Base-by-base conservation (phyloP, 2,888 invertebrate genomes). In the Cephus runcator region DNA sequence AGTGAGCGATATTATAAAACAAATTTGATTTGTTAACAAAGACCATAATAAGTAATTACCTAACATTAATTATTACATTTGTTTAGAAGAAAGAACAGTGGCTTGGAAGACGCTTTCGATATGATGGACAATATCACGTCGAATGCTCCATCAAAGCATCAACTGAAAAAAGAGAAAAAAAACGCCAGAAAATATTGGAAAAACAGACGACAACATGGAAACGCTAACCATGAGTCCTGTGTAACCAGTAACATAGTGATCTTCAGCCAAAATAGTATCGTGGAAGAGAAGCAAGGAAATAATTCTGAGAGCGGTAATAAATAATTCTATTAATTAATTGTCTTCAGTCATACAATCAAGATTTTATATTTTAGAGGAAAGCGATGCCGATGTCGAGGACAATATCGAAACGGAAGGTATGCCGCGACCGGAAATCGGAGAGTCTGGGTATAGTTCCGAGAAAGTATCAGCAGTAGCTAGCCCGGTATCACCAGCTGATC, bases 371-470 rank as follows among this genome's bases (percentile, higher is more conserved):
- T 93, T 94, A n/a, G 95, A 94, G 82, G 95, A 95, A 87, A 96
- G 96, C 1, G 96, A 96, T 88, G 96, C 96, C 0, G 97, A 97
- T 87, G 93, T 96, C 0, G 97, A 97, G 90, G 96, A 96, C 87
- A 96, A 96, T 87, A 91, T 95, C 1, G 94, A 95, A 82, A 95
- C 85, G 3, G 89, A 89, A 78, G 82, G 82, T 34, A 73, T 69
- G 91, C 93, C 85, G 90, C 92, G 23, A 90, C 93, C 74, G 90
- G 93, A 81, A 92, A 92, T 92, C 85, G 93, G 93, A 87, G 95
- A 95, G 87, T 95, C 95, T 0, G 95, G 95, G 0, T 95, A 95
- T 87, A 95, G 95, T 90, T 95, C 94, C 9, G 93, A 93, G 82
- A 93, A 93, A 80, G 88, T 87, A 4, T 94, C 94, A 0, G 93